Evolutionary conservation across 1,140 invertebrate genomes (phyloP).

Genomic region (Himalopsyche phryganea): DNA sequence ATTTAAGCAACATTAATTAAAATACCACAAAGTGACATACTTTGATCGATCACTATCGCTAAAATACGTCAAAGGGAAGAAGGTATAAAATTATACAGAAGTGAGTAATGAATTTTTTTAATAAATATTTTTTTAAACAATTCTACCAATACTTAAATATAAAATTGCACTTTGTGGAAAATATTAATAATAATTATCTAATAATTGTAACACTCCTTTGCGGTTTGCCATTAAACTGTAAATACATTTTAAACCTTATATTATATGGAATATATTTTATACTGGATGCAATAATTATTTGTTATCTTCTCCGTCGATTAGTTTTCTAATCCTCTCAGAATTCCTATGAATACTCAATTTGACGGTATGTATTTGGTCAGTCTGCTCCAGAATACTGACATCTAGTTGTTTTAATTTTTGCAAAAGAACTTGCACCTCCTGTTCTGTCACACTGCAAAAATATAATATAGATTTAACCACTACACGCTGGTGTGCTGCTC

Average conservation of each 20-base stretch:
- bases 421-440: slow-evolving; percentile 22
- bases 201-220: no score
- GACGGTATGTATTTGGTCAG: slow-evolving; percentile 23
- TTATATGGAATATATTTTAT: neutral
- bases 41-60: no score
- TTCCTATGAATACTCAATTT: slow-evolving; percentile 30
- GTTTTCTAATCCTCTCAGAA: slow-evolving; percentile 18
- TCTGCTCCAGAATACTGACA: slow-evolving; percentile 23
- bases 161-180: no score
- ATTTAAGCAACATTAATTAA: no score
- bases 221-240: no score
- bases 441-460: slow-evolving; percentile 26
- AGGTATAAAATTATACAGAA: no score
- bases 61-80: no score
- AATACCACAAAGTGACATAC: no score
- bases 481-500: neutral
- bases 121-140: no score
- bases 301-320: slow-evolving; percentile 20
- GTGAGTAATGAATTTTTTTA: no score
- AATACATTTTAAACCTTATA: neutral
- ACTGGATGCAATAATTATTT: neutral
- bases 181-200: no score
- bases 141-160: no score
- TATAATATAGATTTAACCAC: slow-evolving; percentile 5
- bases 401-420: slow-evolving; percentile 29